Conservation (phyloP, 2,888 invertebrate genomes). For the Nematopogon swammerdamellus region DNA sequence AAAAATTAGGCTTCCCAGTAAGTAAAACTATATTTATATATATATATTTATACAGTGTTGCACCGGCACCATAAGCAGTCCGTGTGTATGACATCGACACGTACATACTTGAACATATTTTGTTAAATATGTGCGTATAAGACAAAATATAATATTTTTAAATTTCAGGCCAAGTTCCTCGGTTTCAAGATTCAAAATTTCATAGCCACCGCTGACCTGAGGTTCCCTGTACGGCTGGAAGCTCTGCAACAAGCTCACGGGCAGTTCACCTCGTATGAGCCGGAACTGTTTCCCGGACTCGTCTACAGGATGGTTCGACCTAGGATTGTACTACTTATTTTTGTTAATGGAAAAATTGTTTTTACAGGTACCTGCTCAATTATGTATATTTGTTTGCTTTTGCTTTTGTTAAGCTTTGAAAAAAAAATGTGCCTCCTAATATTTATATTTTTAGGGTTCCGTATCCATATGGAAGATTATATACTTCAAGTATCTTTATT, state of each 20-base stretch:
- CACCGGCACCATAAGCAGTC: too few relatives aligned
- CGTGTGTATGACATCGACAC: too few relatives aligned
- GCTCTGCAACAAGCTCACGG: constrained; percentile 71
- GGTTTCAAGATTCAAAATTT: constrained; percentile 79
- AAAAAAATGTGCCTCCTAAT: too few relatives aligned
- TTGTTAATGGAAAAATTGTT: constrained; percentile 98
- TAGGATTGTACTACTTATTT: constrained; percentile 91
- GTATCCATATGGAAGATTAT: too few relatives aligned
- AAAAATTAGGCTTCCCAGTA: constrained; percentile 76
- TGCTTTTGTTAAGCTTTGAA: too few relatives aligned
- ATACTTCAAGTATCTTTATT: too few relatives aligned
- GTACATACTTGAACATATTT: too few relatives aligned
- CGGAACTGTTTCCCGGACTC: constrained; percentile 97
- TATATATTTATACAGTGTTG: too few relatives aligned
- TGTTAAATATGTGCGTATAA: too few relatives aligned
- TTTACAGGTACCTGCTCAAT: constrained; percentile 86
- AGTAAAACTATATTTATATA: constrained; percentile 17
- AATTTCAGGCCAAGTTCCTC: constrained; percentile 63
- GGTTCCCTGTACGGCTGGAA: constrained; percentile 71
- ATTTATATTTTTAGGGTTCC: too few relatives aligned
- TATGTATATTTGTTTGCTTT: too few relatives aligned
- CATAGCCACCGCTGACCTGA: constrained; percentile 71
- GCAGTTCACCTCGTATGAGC: constrained; percentile 88
- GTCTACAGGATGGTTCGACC: constrained; percentile 98
- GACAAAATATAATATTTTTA: too few relatives aligned